Evolutionary conservation across 2,797 vertebrate species (phyloP), one percentile per base, ranked within the genome.

Genomic region (Hemitrygon akajei): DNA sequence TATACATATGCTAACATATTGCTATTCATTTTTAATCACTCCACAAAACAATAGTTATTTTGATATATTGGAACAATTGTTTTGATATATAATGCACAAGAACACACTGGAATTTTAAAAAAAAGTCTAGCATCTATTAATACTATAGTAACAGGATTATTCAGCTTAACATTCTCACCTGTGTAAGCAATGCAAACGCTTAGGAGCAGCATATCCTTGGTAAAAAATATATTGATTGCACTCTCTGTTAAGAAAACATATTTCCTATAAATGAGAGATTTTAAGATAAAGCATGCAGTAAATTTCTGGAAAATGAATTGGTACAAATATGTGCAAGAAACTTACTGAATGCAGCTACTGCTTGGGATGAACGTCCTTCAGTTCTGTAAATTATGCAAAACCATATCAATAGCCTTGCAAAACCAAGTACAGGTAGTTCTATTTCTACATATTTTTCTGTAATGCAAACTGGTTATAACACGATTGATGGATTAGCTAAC

Each of bases 131-230:
- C 7, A 27, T 16, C 22, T 7, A 75, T 6, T 47, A 40, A 73
- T 40, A 92, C 89, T 89, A 14, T 7, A 22, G 11, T 69, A 71
- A 37, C 20, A 37, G 58, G 30, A 27, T 71, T 71, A 71, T 91
- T 20, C 1, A 34, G 69, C 34, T 91, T 40, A 34, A 58, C 12
- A 81, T 93, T n/a, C 77, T 95, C 96, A 99, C 99, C 99, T 96
- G 99, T 98, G 94, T 99, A 99, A 7, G 97, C 98, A 22, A 98
- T 98, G 37, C 97, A 97, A 25, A 97, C 0, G 82, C 98, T 98
- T 73, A 99, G 98, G 63, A 99, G 96, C 94, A 99, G 95, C 97
- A 99, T 99, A 95, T 99, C 98, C 94, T 97, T 99, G 94, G 98
- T 99, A 94, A 97, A 95, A 25, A 97, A 97, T 73, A 99, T 94